Base-by-base conservation (phyloP, 2,888 invertebrate species). In the Calameuta pallipes region DNA sequence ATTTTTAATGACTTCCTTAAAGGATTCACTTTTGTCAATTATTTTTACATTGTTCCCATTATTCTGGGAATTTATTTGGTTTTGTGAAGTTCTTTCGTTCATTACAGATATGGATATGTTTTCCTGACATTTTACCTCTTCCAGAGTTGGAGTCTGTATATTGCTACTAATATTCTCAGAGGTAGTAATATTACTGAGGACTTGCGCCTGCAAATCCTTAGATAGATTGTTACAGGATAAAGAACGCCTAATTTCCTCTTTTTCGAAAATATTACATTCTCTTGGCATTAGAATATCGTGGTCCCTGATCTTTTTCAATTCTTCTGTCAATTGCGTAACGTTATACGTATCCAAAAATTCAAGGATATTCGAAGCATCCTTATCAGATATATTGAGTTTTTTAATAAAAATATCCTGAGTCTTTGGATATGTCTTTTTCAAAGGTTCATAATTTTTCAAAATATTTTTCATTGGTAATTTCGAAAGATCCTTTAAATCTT, bases 281-380 rank as follows among this genome's bases (percentile, higher is more conserved):
- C 23, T 9, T 23, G 6, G 23, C 23, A 23, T 9, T 56, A 31
- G 73, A 33, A 37, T n/a, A 11, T 71, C 71, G 35, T 23, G 12
- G 9, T 71, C 34, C 75, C 41, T 78, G 41, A 70, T 70, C 75
- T 75, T 75, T 9, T 36, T n/a, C 69, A 69, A 36, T 69, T 78
- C 70, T 37, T 75, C 33, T 36, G 31, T 77, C 12, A 69, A 33
- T 34, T 41, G 36, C n/a, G 4, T n/a, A 34, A 74, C 30, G 56
- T 35, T 75, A 74, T 75, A 75, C 36, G 71, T 75, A 31, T 78
- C 78, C 15, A 78, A 37, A 35, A 75, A 75, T 15, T 75, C 78
- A 31, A 71, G 33, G 71, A 71, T 71, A 56, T 56, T 75, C 33
- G 71, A 30, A 69, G 37, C n/a, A 23, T 41, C 13, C 11, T 75